phyloP scores from a whole-genome alignment of 92 coral and sea anemone genomes.

The Bergia puertoricense region DNA sequence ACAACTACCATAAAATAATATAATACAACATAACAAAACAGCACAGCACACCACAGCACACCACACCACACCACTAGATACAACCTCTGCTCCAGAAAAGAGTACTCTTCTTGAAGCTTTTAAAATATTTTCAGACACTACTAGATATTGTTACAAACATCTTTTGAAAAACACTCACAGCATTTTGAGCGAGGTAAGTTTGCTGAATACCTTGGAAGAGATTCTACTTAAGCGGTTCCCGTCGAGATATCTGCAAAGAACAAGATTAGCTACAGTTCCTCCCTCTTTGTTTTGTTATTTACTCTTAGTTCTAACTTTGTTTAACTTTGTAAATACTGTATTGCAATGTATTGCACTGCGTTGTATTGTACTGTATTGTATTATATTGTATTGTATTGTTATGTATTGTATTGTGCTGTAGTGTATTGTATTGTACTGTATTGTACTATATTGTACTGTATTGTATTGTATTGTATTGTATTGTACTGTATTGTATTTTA shows the following conservation, averaged over 20 bases:
- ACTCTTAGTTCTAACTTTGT: background rate
- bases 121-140: background rate
- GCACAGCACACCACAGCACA: too few species aligned
- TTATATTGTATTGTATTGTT: too few species aligned
- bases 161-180: constrained; percentile 4
- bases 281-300: background rate
- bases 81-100: background rate
- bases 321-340: background rate
- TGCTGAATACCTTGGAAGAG: constrained; percentile 1
- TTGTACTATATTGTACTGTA: too few species aligned
- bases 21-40: too few species aligned
- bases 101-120: background rate
- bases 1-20: too few species aligned
- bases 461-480: too few species aligned
- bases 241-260: constrained; percentile 31
- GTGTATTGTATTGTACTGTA: too few species aligned
- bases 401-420: too few species aligned
- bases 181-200: constrained; percentile 9
- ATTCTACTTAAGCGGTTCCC: constrained; percentile 4
- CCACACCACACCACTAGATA: too few species aligned
- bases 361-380: too few species aligned
- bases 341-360: too few species aligned
- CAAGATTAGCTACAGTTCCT: background rate
- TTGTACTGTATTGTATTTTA: background rate
- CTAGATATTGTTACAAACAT: background rate